Percentiles rank a stretch among this genome's conserved stretches.
These are phyloP conservation scores for Propithecus perrieri DNA, from an alignment of 2,797 vertebrate genomes.

Conservation along the genomic window DNA sequence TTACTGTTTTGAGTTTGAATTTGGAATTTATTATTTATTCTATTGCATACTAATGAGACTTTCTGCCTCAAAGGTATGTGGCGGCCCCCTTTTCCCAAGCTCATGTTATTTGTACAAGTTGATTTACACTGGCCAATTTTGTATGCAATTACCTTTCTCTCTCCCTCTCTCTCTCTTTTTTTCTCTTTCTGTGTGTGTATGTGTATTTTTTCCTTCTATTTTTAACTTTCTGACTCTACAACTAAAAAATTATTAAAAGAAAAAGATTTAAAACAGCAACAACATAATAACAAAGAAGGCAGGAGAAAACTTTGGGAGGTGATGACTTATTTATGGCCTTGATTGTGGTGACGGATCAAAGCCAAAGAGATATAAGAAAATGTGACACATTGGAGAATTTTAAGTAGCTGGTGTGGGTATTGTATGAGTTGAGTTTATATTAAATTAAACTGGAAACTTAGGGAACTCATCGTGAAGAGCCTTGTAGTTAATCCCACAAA, in stretches of 20 bases:
- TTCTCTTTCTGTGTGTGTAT: background rate
- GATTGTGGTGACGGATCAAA: background rate
- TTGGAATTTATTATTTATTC: conserved; percentile 57
- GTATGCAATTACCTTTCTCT: background rate
- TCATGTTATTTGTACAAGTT: conserved; percentile 21
- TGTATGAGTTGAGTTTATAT: background rate
- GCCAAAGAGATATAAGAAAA: background rate
- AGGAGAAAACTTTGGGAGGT: background rate
- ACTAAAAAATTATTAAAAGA: background rate
- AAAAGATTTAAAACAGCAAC: background rate
- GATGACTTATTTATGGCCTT: background rate
- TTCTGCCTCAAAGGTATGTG: conserved; percentile 49
- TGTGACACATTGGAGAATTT: background rate
- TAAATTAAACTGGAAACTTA: background rate
- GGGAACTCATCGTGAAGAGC: background rate
- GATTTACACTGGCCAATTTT: conserved; percentile 29
- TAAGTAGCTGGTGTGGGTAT: background rate
- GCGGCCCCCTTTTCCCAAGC: background rate
- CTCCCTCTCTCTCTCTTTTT: background rate
- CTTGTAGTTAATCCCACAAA: background rate
- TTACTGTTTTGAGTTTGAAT: conserved; percentile 55
- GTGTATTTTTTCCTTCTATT: background rate
- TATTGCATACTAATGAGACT: conserved; percentile 56
- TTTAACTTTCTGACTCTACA: conserved; percentile 4
- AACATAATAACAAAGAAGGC: background rate